Percentiles rank a stretch among this genome's conserved stretches.
phyloP scores from a whole-genome alignment of 2,797 vertebrate species.

The Onychomys leucogaster region DNA sequence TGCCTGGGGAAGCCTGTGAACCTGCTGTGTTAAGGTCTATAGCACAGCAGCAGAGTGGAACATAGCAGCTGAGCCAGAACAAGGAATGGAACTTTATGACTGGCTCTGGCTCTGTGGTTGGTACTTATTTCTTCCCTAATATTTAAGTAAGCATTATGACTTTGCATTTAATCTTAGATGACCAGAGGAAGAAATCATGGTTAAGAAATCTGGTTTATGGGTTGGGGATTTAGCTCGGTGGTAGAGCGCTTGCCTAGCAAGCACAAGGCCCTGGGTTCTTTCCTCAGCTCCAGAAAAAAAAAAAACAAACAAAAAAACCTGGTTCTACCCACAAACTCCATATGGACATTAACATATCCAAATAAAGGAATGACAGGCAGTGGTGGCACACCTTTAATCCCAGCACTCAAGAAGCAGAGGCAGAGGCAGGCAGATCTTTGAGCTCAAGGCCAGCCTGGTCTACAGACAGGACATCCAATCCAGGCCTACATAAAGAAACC shows the following conservation, averaged over 20 bases:
- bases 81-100: slow-evolving; percentile 12
- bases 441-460: not conserved
- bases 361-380: not conserved
- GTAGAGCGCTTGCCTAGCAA: no score
- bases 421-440: not conserved
- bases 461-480: not conserved
- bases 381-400: not conserved
- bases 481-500: not conserved
- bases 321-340: not conserved
- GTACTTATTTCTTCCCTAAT: slow-evolving; percentile 34
- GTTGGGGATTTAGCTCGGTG: no score
- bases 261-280: no score
- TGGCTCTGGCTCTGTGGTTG: slow-evolving; percentile 2
- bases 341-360: slow-evolving; percentile 4
- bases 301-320: no score
- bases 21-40: not conserved
- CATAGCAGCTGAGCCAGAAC: not conserved
- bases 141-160: slow-evolving; percentile 13
- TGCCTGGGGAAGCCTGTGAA: slow-evolving; percentile 36
- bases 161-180: slow-evolving; percentile 27
- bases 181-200: not conserved
- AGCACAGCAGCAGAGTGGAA: not conserved
- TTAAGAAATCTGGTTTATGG: slow-evolving; percentile 18
- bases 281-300: no score
- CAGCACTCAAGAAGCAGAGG: not conserved